Evolutionary conservation across 2,113 vertebrate species (phyloP), one percentile per base, ranked within the genome.

Genomic region (Hippotragus niger): DNA sequence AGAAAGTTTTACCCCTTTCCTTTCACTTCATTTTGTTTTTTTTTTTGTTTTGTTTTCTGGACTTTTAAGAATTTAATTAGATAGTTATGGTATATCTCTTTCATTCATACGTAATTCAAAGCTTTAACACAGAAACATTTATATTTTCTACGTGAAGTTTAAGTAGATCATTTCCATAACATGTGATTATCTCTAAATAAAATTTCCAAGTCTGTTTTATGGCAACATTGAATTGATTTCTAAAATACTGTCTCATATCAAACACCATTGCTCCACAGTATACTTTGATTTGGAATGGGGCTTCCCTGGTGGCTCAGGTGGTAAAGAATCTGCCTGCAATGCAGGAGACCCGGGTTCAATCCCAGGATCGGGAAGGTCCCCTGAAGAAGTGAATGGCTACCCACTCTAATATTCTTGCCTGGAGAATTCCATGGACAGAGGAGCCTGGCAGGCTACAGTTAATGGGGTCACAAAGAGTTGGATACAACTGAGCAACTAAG

Each of bases 41-140:
- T 21, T 91, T n/a, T n/a, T 60, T 52, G 11, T 8, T 55, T 60
- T 31, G 12, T 92, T 93, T 93, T 74, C 43, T 90, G 29, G 12
- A 15, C 27, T 71, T 94, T 97, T 97, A 57, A 97, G n/a, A 27
- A 15, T 36, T 84, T 8, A 97, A 90, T 90, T 92, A 74, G 29
- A 6, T 78, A 67, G 10, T 52, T 87, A 13, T 21, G 87, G 81
- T 93, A 0, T 78, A 90, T 94, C 96, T 97, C 91, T 95, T 97
- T 94, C 92, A 96, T 98, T 97, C 95, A 25, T 97, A 78, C 95
- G 94, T 97, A 80, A 83, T 95, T 97, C 84, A 93, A 62, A 94
- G 94, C 53, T 96, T 98, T 94, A 98, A 43, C 91, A 31, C 98
- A 74, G 53, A 96, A 64, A 92, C 95, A 97, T 57, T 64, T 92